phyloP scores from a whole-genome alignment of 1,140 invertebrate species.

The Venturia canescens region DNA sequence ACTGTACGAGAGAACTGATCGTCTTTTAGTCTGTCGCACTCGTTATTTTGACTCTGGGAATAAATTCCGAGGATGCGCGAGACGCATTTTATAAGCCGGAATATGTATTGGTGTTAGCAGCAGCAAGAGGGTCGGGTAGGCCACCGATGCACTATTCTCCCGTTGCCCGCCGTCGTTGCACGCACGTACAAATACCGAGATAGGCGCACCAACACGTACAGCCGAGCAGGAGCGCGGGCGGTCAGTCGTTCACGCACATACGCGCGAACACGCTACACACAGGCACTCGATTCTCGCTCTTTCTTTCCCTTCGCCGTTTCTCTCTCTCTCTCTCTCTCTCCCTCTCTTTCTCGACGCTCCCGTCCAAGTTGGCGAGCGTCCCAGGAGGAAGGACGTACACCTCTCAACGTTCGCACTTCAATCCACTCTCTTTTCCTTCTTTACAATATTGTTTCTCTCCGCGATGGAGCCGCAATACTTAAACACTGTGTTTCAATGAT shows the following conservation, averaged over 20 bases:
- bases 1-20: no score
- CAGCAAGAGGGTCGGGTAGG: background rate
- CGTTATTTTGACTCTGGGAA: slow-evolving; percentile 15
- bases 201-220: background rate
- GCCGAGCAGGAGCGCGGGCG: background rate
- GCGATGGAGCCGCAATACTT: background rate
- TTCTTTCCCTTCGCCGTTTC: background rate
- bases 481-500: no score
- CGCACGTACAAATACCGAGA: slow-evolving; percentile 6
- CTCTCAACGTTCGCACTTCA: background rate
- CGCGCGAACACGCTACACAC: slow-evolving; percentile 32
- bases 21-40: background rate
- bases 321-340: background rate
- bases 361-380: slow-evolving; percentile 65
- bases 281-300: slow-evolving; percentile 5
- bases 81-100: slow-evolving; percentile 20
- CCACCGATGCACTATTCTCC: slow-evolving; percentile 19
- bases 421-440: no score
- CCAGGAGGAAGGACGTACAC: slow-evolving; percentile 58
- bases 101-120: slow-evolving; percentile 19
- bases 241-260: slow-evolving; percentile 1
- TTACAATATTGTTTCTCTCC: background rate
- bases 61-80: slow-evolving; percentile 51
- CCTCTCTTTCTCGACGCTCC: slow-evolving; percentile 47
- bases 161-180: slow-evolving; percentile 39